Base-by-base conservation (phyloP, 2,888 invertebrate genomes). In the Cerceris rybyensis region DNA sequence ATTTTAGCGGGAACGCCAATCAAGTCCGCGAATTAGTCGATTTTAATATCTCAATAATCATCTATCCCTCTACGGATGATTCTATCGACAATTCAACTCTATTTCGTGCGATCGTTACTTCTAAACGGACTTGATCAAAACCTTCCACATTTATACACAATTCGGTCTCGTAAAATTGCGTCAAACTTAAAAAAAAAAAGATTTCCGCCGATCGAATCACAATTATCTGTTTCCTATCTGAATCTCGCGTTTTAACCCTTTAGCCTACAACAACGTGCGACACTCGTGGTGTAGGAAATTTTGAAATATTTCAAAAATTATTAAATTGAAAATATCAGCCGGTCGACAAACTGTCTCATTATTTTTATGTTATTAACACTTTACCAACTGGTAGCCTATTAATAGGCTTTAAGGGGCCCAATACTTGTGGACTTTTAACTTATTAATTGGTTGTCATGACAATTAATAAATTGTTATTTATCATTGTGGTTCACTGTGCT, bases 141-240 rank as follows among this genome's bases (percentile, higher is more conserved):
- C 70, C 16, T 60, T 72, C 65, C 64, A 17, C 57, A 42, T 55
- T 76, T 43, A 64, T 54, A 52, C 55, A 14, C n/a, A 41, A 64
- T 49, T 55, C 61, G 49, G 16, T n/a, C 39, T 49, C 60, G 39
- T 6, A 67, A 61, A 42, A 60, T 68, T 64, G 68, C 17, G 41
- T 28, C 28, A 28, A 42, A 54, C 13, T 42, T n/a, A n/a, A 13
- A n/a, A n/a, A n/a, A 50, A 50, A 50, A 50, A 46, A 46, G 6
- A 68, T 9, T 59, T 64, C 59, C 61, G 52, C 14, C 66, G 72
- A 70, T 74, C 73, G 70, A 66, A 84, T 85, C 83, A 75, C 77
- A 81, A 78, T 86, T 78, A 63, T n/a, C 66, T 28, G 28, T 79
- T 70, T 57, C 65, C 79, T 86, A 86, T 65, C 70, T 76, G 82